Conservation (phyloP, 1,140 invertebrate species). For the Drosophila sucinea region DNA sequence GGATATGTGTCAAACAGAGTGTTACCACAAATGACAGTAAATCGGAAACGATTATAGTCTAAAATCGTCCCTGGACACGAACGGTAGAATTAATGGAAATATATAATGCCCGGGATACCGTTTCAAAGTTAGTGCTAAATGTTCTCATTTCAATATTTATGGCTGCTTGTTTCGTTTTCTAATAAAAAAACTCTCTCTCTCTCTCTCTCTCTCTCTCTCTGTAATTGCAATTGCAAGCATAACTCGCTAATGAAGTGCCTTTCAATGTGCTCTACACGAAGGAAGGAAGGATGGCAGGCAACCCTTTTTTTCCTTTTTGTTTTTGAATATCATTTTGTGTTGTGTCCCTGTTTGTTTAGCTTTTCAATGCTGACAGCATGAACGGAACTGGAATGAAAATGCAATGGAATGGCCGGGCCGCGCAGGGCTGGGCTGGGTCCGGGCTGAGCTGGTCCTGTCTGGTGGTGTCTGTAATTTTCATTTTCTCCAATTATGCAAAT, state of each 20-base stretch:
- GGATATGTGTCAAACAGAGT: slow-evolving; percentile 8
- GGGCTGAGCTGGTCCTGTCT: neutral
- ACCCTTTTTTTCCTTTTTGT: slow-evolving; percentile 39
- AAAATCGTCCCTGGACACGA: slow-evolving; percentile 16
- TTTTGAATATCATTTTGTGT: slow-evolving; percentile 42
- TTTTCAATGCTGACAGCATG: slow-evolving; percentile 51
- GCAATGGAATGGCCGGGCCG: neutral
- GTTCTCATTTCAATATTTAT: neutral
- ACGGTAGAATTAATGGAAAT: neutral
- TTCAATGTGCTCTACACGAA: slow-evolving; percentile 47
- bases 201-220: neutral
- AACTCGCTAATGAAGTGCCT: slow-evolving; percentile 62
- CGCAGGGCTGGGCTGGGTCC: too few species aligned
- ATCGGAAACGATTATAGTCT: slow-evolving; percentile 14
- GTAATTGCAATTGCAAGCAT: slow-evolving; percentile 22
- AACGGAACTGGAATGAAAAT: slow-evolving; percentile 17
- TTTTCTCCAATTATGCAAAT: slow-evolving; percentile 64
- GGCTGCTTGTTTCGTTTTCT: neutral
- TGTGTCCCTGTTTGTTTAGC: slow-evolving; percentile 61
- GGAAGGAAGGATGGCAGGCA: slow-evolving; percentile 2
- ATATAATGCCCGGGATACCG: neutral
- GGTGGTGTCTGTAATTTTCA: slow-evolving; percentile 40
- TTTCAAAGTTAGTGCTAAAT: neutral
- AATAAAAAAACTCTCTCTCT: slow-evolving; percentile 18
- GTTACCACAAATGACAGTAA: neutral